Evolutionary conservation across 2,113 vertebrate species (phyloP), one percentile per base, ranked within the genome.

Genomic region (Salvelinus sp.): DNA sequence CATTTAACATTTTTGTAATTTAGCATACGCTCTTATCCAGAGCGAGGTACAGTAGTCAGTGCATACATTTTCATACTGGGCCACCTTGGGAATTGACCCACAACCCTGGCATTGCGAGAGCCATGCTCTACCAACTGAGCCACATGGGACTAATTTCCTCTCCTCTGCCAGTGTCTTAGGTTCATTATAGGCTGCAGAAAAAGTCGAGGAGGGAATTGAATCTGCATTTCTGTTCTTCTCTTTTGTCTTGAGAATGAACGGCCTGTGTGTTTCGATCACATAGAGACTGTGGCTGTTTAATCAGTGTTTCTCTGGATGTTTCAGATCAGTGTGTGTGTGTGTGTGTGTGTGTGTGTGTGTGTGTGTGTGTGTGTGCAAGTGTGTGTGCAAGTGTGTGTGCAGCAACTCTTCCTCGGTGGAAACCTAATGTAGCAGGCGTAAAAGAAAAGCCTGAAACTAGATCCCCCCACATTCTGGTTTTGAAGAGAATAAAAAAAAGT

Each of bases 391-490:
- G 76, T 73, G 78, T 74, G 70, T 9, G 50, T 77, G 70, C 76
- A 30, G 62, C 72, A 66, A 70, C 76, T 72, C 75, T 76, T 78
- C 76, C 77, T 85, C 76, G 0, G 38, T 64, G 80, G 77, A 78
- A 85, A 87, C 4, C 3, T 75, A 74, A 91, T 91, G 87, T 87
- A 93, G 93, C 86, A 44, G 38, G 9, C 9, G 2, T 10, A 10
- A 44, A 44, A 44, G 7, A 44, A 38, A 38, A 9, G 33, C 33
- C 33, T 9, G 33, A 38, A 38, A 38, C 6, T 38, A 38, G 7
- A 38, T 38, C 7, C 7, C 6, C 33, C 33, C 38, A 38, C 38
- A 44, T 44, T 44, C 38, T 44, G 38, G 38, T 44, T 10, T 44
- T 44, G 38, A 44, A 0, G 9, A 44, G 2, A 44, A 44, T 2